phyloP scores from a whole-genome alignment of 2,888 invertebrate species.

The Pimpla rufipes region DNA sequence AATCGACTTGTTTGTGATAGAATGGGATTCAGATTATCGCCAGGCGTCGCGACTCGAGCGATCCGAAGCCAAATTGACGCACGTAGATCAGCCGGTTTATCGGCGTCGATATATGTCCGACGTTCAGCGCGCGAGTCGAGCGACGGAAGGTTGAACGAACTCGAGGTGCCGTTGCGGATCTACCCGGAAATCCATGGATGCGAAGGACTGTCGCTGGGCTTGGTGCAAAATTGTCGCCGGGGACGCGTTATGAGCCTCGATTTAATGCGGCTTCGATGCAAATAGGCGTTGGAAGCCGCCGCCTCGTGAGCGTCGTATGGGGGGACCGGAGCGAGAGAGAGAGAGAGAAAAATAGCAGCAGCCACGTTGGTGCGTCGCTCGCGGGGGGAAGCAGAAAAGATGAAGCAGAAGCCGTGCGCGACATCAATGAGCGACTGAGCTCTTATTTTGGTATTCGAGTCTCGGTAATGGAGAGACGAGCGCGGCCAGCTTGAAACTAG shows the following conservation, averaged over 20 bases:
- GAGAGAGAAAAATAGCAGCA: background rate
- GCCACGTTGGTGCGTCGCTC: background rate
- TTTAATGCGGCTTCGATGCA: background rate
- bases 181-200: slow-evolving; percentile 23
- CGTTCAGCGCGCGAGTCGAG: background rate
- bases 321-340: too few relatives aligned
- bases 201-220: background rate
- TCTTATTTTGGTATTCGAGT: too few relatives aligned
- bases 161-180: background rate
- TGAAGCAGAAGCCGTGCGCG: background rate
- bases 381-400: too few relatives aligned
- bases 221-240: background rate
- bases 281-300: slow-evolving; percentile 19
- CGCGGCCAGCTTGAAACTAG: too few relatives aligned
- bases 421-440: too few relatives aligned
- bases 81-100: slow-evolving; percentile 10
- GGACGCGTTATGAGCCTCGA: background rate
- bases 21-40: too few relatives aligned
- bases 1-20: too few relatives aligned
- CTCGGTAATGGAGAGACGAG: too few relatives aligned
- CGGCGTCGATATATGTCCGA: background rate
- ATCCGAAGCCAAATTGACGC: too few relatives aligned
- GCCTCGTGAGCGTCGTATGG: too few relatives aligned
- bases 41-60: too few relatives aligned
- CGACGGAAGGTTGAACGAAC: background rate